Evolutionary conservation across 2,797 vertebrate species (phyloP).

Genomic region (Coccyzus lansbergi): DNA sequence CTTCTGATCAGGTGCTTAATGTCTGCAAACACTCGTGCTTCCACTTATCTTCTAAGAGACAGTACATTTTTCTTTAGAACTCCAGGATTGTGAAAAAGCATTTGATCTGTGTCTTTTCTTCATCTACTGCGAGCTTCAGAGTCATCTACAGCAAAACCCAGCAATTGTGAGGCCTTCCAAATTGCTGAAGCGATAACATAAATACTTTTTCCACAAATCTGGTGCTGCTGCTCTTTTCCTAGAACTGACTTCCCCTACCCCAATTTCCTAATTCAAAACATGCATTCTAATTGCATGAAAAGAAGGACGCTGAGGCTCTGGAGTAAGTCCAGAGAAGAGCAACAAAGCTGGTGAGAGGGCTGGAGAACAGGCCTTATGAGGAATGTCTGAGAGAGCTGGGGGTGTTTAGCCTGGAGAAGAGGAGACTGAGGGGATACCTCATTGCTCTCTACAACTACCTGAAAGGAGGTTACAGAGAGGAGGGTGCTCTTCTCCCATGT

Average conservation of each 20-base stretch:
- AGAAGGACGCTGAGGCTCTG: too few relatives aligned
- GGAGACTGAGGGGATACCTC: too few relatives aligned
- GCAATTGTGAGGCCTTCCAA: background rate
- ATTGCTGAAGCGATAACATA: background rate
- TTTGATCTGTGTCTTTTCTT: background rate
- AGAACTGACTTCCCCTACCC: background rate
- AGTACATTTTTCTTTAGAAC: background rate
- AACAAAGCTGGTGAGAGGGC: too few relatives aligned
- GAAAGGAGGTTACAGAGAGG: too few relatives aligned
- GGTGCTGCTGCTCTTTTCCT: background rate
- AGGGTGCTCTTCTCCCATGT: too few relatives aligned
- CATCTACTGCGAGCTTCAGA: background rate
- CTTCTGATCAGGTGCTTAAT: conserved; percentile 3
- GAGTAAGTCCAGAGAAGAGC: too few relatives aligned
- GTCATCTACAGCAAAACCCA: background rate
- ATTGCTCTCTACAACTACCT: too few relatives aligned
- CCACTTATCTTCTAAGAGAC: background rate
- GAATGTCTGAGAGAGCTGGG: too few relatives aligned
- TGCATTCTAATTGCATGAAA: background rate
- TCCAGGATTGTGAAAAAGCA: background rate
- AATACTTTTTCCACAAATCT: background rate
- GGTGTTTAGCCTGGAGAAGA: too few relatives aligned
- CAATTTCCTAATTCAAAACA: background rate
- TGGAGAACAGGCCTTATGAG: too few relatives aligned
- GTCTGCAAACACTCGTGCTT: conserved; percentile 20